Evolutionary conservation across 2,888 invertebrate species (phyloP).

Genomic region (Eupeodes latifasciatus): DNA sequence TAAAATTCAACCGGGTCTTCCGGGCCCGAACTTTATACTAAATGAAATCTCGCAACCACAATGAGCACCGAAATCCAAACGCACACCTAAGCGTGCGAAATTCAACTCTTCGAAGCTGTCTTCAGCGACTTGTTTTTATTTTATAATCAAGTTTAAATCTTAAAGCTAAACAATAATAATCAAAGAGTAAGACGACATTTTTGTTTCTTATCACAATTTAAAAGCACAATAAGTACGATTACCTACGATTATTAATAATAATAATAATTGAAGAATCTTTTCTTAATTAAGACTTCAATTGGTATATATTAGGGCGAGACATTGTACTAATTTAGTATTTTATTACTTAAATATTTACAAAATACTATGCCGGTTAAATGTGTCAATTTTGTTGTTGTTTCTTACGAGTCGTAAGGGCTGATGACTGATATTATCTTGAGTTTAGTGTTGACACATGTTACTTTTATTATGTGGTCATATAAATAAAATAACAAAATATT

Average conservation of each 20-base stretch:
- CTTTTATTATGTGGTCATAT: not conserved
- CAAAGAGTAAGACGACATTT: slow-evolving; percentile 11
- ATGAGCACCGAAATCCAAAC: slow-evolving; percentile 1
- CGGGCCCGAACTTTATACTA: not conserved
- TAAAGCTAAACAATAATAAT: slow-evolving; percentile 32
- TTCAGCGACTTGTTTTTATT: slow-evolving; percentile 44
- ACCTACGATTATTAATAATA: not conserved
- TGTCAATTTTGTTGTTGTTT: not conserved
- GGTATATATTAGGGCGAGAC: not conserved
- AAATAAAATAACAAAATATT: not conserved
- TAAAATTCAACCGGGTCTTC: not conserved
- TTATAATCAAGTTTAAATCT: slow-evolving; percentile 47
- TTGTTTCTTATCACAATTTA: slow-evolving; percentile 55
- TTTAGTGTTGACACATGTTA: not conserved
- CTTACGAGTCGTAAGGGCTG: not conserved
- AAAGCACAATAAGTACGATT: slow-evolving; percentile 15
- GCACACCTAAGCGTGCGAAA: slow-evolving; percentile 27
- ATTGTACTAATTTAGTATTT: not conserved
- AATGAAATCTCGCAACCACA: not conserved
- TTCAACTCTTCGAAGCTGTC: slow-evolving; percentile 20
- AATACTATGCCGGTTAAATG: not conserved
- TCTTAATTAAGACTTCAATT: not conserved
- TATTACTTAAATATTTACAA: not conserved
- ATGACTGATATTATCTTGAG: slow-evolving; percentile 10
- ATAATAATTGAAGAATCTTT: slow-evolving; percentile 36